Base-by-base conservation (phyloP, 2,888 invertebrate species). In the Petrophora chlorosata region DNA sequence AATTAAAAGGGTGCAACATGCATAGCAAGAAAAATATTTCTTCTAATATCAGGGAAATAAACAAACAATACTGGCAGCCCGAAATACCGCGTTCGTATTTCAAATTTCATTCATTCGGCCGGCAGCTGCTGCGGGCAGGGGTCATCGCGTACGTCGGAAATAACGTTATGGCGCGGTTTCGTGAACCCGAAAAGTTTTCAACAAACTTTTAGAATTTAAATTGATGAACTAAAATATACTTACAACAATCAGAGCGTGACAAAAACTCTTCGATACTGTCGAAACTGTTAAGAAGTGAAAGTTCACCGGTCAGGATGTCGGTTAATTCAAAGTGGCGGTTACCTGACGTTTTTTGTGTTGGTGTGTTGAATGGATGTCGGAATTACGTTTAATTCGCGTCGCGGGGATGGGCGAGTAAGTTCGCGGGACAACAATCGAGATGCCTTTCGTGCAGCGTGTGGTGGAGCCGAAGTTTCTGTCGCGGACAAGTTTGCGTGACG, bases 381-480 rank as follows among this genome's bases (percentile, higher is more conserved):
- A 83, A 85, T 84, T 82, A 83, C 75, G 76, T 81, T 79, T 81
- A 84, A 86, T 85, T 85, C 82, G 84, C 82, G 73, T 67, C 29
- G 39, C 73, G 72, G 79, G 76, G 71, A 88, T 89, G 89, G 86
- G 79, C 80, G 84, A 81, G 76, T 88, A 82, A 85, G 80, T 84
- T 72, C 70, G 67, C 70, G 73, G 70, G 75, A 82, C 81, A 73
- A 61, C 64, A 67, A 68, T 79, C 82, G 91, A 90, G 66, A 97
- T 97, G 97, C 97, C 97, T 85, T 97, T 97, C 92, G 94, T 96
- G 79, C 94, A 95, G 80, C 94, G 96, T 71, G 93, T 94, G 72
- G 93, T 97, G 79, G 95, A 95, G 82, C 97, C 97, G 69, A 94
- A 94, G 78, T 94, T 91, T 90, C 88, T 97, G 81, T 94, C 96